Evolutionary conservation across 37 sponge, comb jelly and placozoan species (phyloP).

Genomic region (Chondrosia reniformis): DNA sequence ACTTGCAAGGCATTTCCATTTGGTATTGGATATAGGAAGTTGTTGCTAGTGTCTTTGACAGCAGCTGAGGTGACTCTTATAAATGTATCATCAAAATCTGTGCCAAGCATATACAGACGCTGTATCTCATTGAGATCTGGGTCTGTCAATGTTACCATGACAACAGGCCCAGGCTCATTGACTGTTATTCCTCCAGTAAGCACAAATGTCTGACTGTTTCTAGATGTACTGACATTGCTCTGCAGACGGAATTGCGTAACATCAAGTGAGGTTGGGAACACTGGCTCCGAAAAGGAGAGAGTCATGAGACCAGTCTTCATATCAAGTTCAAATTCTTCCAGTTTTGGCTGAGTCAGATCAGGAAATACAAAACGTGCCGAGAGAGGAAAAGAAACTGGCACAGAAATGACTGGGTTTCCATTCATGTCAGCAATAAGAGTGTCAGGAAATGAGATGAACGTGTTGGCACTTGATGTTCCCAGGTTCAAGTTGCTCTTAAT

Average conservation of each 20-base stretch:
- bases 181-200: constrained; percentile 45
- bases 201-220: neutral
- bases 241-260: constrained; percentile 60
- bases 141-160: constrained; percentile 36
- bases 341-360: constrained; percentile 44
- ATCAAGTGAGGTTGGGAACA: constrained; percentile 65
- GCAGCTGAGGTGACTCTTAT: constrained; percentile 35
- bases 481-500: constrained; percentile 59
- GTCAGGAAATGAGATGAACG: constrained; percentile 49
- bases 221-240: neutral
- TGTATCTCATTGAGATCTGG: constrained; percentile 78
- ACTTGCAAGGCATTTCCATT: constrained; percentile 37
- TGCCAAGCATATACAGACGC: constrained; percentile 59
- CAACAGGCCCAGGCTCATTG: constrained; percentile 7
- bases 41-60: constrained; percentile 67
- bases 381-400: constrained; percentile 35
- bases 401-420: constrained; percentile 44
- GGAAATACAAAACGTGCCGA: constrained; percentile 31
- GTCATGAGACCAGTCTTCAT: constrained; percentile 57
- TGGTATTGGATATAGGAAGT: constrained; percentile 35
- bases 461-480: constrained; percentile 52
- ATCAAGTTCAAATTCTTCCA: constrained; percentile 63
- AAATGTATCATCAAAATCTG: constrained; percentile 44
- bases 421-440: constrained; percentile 67
- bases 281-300: constrained; percentile 76